These are phyloP conservation scores for Agapostemon virescens DNA, from an alignment of 2,888 invertebrate genomes.

Conservation along the genomic window DNA sequence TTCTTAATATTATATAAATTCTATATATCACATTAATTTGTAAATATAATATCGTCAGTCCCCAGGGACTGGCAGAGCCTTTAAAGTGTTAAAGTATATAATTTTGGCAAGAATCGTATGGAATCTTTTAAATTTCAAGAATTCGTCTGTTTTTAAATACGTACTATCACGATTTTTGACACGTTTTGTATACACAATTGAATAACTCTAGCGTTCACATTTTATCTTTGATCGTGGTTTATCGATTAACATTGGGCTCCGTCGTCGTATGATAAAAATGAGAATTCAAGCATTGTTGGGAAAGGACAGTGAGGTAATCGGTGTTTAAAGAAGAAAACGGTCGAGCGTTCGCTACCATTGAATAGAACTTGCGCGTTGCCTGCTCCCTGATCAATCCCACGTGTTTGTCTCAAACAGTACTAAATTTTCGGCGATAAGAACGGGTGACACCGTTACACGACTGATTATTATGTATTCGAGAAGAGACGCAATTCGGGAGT, in stretches of 20 bases:
- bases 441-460: not conserved
- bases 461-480: not conserved
- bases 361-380: not conserved
- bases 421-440: conserved; percentile 25
- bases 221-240: not conserved
- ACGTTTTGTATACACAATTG: not conserved
- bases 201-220: not conserved
- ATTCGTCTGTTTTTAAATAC: not conserved
- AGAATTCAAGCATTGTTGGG: conserved; percentile 7
- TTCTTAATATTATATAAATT: too few relatives aligned
- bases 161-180: not conserved
- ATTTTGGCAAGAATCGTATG: not conserved
- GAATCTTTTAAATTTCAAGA: not conserved
- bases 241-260: not conserved
- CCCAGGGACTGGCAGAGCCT: too few relatives aligned
- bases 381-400: not conserved
- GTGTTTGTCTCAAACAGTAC: not conserved
- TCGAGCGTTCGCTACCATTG: not conserved
- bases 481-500: conserved; percentile 16
- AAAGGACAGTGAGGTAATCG: not conserved
- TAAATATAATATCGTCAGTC: too few relatives aligned
- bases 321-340: not conserved
- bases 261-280: not conserved
- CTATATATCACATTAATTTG: too few relatives aligned
- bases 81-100: too few relatives aligned